Conservation (phyloP, 2,888 invertebrate genomes). For the Drosophila affinis region DNA sequence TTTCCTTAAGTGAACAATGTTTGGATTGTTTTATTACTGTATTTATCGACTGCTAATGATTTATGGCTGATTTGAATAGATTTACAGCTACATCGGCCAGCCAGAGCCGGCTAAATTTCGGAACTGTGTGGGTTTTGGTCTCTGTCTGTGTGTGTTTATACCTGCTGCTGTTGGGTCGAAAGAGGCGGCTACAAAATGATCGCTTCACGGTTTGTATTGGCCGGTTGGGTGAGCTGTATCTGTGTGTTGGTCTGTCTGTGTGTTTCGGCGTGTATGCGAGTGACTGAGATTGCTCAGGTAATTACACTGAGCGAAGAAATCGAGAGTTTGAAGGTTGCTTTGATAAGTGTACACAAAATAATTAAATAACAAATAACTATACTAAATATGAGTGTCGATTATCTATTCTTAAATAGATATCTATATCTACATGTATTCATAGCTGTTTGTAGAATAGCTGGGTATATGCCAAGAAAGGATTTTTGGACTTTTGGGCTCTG, state of each 20-base stretch:
- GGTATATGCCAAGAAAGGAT: neutral
- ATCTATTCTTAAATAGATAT: neutral
- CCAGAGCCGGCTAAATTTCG: slow-evolving; percentile 47
- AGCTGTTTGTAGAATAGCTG: too few relatives aligned
- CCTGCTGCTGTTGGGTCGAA: slow-evolving; percentile 32
- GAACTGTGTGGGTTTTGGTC: neutral
- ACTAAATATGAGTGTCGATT: neutral
- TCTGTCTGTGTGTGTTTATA: neutral
- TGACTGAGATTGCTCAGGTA: slow-evolving; percentile 41
- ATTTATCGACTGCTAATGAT: slow-evolving; percentile 61
- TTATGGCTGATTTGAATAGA: slow-evolving; percentile 71
- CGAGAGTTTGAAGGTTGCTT: neutral
- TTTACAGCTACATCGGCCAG: slow-evolving; percentile 61
- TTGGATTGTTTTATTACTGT: slow-evolving; percentile 39
- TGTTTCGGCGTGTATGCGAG: slow-evolving; percentile 37
- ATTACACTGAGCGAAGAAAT: slow-evolving; percentile 49
- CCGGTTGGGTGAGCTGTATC: slow-evolving; percentile 23
- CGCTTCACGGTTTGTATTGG: slow-evolving; percentile 60
- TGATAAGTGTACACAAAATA: neutral
- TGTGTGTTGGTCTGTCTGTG: slow-evolving; percentile 37
- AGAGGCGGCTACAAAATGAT: slow-evolving; percentile 58
- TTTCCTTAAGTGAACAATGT: slow-evolving; percentile 10
- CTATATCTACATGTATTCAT: too few relatives aligned
- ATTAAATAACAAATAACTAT: neutral
- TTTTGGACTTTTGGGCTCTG: neutral